These are phyloP conservation scores for Athetis lepigone DNA, from an alignment of 2,888 invertebrate genomes.

Conservation along the genomic window DNA sequence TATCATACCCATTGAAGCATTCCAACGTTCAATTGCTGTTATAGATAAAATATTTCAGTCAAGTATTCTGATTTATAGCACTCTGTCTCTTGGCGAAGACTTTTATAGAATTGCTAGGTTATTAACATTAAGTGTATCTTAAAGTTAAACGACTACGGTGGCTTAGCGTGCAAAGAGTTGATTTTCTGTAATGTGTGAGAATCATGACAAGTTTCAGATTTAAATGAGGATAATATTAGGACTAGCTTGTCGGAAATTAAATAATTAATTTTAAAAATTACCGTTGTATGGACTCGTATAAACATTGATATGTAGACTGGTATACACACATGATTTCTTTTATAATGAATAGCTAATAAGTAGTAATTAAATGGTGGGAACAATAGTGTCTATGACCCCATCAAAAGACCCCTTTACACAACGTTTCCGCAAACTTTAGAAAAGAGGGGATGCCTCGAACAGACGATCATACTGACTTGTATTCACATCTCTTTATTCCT, in stretches of 20 bases:
- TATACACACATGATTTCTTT: too few relatives aligned
- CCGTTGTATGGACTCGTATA: too few relatives aligned
- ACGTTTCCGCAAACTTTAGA: too few relatives aligned
- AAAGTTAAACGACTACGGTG: slow-evolving; percentile 32
- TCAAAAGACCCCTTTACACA: too few relatives aligned
- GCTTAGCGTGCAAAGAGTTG: slow-evolving; percentile 35
- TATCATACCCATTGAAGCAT: slow-evolving; percentile 36
- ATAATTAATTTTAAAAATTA: too few relatives aligned
- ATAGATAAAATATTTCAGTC: slow-evolving; percentile 54
- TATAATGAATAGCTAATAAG: too few relatives aligned
- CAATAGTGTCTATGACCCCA: too few relatives aligned
- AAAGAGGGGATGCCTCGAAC: too few relatives aligned
- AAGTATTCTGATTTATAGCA: slow-evolving; percentile 48
- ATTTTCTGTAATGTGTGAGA: slow-evolving; percentile 31
- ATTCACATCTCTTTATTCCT: too few relatives aligned
- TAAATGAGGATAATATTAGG: slow-evolving; percentile 28
- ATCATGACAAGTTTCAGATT: slow-evolving; percentile 25
- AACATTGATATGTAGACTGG: too few relatives aligned
- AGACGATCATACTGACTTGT: too few relatives aligned
- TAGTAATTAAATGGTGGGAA: too few relatives aligned
- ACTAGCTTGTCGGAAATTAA: neutral
- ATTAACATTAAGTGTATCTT: slow-evolving; percentile 37
- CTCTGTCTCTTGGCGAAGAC: slow-evolving; percentile 21
- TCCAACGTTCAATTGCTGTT: slow-evolving; percentile 27
- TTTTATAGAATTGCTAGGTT: slow-evolving; percentile 25